Conservation (phyloP, 2,888 invertebrate species). For the Blastobasis adustella region DNA sequence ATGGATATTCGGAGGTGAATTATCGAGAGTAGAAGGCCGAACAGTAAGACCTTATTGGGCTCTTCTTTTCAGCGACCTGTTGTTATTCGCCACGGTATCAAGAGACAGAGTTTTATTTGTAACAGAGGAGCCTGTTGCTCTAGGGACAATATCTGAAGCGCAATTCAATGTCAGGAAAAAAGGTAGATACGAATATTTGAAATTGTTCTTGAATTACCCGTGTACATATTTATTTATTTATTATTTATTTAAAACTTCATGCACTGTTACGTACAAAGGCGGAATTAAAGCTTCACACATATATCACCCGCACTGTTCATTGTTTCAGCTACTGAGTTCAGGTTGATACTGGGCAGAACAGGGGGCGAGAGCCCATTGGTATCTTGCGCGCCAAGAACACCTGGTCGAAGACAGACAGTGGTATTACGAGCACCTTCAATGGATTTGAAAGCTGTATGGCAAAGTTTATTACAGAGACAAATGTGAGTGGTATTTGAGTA, state of each 20-base stretch:
- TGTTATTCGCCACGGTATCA: constrained; percentile 90
- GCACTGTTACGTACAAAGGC: no score
- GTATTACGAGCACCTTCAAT: constrained; percentile 86
- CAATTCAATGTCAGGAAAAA: constrained; percentile 91
- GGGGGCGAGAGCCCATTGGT: constrained; percentile 83
- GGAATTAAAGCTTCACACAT: no score
- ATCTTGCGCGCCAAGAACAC: constrained; percentile 82
- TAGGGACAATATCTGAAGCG: constrained; percentile 86
- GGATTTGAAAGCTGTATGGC: constrained; percentile 93
- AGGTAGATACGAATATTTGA: constrained; percentile 55
- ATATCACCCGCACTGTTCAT: constrained; percentile 1
- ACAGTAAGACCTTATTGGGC: constrained; percentile 90
- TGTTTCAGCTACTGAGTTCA: constrained; percentile 85
- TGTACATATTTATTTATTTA: no score
- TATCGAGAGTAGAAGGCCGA: constrained; percentile 88
- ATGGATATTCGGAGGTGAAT: constrained; percentile 92
- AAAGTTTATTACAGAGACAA: constrained; percentile 89
- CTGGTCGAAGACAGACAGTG: constrained; percentile 80
- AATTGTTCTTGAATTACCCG: background rate
- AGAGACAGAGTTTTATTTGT: constrained; percentile 90
- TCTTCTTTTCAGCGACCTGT: constrained; percentile 86
- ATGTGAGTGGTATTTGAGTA: constrained; percentile 77
- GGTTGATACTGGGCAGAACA: constrained; percentile 82
- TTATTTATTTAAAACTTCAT: no score
- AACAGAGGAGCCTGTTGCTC: constrained; percentile 88